A percentile compares a stretch with the other conserved stretches of the same genome.
Conservation (phyloP, 2,113 vertebrate genomes). For the Antigone vipio region DNA sequence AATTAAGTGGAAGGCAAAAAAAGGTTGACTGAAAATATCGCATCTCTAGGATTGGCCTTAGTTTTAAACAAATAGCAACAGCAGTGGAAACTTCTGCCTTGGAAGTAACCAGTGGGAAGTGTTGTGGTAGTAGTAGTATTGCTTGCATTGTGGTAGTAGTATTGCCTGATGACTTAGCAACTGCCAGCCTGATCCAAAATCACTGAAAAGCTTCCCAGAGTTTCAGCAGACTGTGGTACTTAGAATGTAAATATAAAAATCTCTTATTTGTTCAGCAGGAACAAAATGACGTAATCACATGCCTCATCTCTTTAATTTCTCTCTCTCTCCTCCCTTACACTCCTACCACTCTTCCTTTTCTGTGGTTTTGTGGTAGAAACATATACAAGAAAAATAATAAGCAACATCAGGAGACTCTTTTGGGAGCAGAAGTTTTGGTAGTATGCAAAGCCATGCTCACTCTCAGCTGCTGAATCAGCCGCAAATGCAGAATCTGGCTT, state of each 20-base stretch:
- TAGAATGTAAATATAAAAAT: not conserved
- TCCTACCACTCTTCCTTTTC: not conserved
- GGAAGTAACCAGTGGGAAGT: not conserved
- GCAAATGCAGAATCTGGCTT: not conserved
- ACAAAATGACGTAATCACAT: not conserved
- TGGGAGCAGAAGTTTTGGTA: not conserved
- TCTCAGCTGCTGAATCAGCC: constrained; percentile 31
- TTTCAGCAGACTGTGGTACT: not conserved
- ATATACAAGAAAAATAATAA: not conserved
- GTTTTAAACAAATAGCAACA: not conserved
- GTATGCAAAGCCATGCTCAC: not conserved
- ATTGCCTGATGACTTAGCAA: not conserved
- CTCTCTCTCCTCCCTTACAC: not conserved
- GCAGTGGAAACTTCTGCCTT: not conserved
- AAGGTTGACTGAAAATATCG: not conserved
- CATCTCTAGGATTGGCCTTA: not conserved
- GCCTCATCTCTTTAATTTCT: not conserved
- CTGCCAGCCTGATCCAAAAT: not conserved
- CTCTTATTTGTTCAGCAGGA: not conserved
- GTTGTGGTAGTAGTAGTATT: not conserved
- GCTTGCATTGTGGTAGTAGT: not conserved
- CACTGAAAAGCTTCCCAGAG: not conserved
- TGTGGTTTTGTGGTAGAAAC: constrained; percentile 28
- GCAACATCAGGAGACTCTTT: not conserved
- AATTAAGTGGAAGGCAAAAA: not conserved